Conservation (phyloP, 2,113 vertebrate genomes). For the Chiloscyllium plagiosum region DNA sequence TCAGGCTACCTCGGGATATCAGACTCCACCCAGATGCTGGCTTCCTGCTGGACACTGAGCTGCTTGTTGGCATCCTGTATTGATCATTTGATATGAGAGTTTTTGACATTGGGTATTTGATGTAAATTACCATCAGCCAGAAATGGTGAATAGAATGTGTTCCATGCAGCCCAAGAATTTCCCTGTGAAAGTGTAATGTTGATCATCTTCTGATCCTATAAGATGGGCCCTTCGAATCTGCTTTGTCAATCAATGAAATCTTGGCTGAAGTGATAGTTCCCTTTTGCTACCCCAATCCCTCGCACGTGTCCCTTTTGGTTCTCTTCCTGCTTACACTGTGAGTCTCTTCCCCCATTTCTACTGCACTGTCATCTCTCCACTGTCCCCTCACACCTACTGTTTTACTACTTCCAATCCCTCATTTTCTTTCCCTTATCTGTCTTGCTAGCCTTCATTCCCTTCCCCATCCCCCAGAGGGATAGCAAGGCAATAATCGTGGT, state of each 20-base stretch:
- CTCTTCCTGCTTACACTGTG: background rate
- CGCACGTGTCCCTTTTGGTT: too few species aligned
- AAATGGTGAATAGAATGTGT: background rate
- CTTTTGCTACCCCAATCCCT: background rate
- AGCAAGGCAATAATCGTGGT: background rate
- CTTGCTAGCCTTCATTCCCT: background rate
- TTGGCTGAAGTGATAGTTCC: too few species aligned
- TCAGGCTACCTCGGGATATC: background rate
- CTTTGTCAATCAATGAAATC: too few species aligned
- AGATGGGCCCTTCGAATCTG: too few species aligned
- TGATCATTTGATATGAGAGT: too few species aligned
- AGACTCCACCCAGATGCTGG: background rate
- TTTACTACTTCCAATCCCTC: background rate
- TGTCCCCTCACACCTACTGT: background rate
- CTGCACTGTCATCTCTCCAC: background rate
- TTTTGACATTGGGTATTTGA: background rate
- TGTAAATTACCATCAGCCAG: background rate
- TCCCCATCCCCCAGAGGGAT: background rate
- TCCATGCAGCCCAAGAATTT: background rate
- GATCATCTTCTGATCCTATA: background rate
- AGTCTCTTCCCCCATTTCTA: too few species aligned
- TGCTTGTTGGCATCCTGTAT: too few species aligned
- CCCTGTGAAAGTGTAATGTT: background rate
- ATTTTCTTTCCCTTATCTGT: background rate
- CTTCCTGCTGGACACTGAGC: background rate